Conservation (phyloP, 2,888 invertebrate genomes). For the Arctia plantaginis region DNA sequence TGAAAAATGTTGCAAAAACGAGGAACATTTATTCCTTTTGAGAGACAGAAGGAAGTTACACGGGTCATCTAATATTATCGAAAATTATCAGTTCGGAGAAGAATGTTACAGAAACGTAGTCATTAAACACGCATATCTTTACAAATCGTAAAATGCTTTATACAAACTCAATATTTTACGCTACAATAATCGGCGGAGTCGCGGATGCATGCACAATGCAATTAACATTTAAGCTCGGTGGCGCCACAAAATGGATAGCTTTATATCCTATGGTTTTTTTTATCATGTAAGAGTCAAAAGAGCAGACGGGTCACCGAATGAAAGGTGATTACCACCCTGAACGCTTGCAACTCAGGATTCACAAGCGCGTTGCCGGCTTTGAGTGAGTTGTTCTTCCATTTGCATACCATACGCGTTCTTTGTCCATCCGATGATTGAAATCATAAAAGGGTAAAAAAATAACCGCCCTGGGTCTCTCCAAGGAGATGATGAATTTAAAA, state of each 20-base stretch:
- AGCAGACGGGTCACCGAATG: too few species aligned
- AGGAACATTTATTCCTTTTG: neutral
- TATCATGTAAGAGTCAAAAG: too few species aligned
- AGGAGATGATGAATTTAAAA: too few species aligned
- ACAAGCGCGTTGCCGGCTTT: too few species aligned
- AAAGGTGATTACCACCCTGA: too few species aligned
- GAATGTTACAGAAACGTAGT: neutral
- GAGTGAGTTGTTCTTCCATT: too few species aligned
- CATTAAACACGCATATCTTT: constrained; percentile 11
- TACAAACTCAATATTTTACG: constrained; percentile 2
- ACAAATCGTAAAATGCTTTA: constrained; percentile 13
- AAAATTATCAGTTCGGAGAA: constrained; percentile 5
- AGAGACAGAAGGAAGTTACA: neutral
- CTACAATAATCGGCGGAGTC: neutral
- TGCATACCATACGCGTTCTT: too few species aligned
- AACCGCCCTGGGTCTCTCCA: too few species aligned
- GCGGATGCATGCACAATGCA: neutral
- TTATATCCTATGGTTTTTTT: neutral
- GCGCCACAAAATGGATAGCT: neutral
- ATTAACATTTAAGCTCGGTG: neutral
- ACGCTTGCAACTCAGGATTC: too few species aligned
- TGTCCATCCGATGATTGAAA: too few species aligned
- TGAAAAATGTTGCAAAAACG: neutral
- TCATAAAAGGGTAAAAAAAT: too few species aligned
- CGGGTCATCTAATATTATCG: neutral